Base-by-base conservation (phyloP, 2,888 invertebrate species). In the Laspeyria flexula region DNA sequence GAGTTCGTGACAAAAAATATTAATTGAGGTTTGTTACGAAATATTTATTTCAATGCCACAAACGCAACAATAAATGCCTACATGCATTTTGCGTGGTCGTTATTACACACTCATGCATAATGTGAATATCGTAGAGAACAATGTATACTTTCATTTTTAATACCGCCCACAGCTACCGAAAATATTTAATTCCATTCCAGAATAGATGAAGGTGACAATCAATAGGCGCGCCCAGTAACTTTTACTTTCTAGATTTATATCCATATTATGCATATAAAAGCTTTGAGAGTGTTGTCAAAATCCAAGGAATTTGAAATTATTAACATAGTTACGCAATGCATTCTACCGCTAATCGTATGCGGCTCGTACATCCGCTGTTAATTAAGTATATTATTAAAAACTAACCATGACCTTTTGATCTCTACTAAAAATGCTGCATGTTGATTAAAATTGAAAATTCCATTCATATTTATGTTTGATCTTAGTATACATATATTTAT, bases 251-350 rank as follows among this genome's bases (percentile, higher is more conserved):
- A 66, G 71, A 63, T 72, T 71, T 60, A 69, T 61, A 57, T 25
- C 51, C 50, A 61, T 66, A 64, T 67, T 60, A 71, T 67, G 58
- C 45, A 55, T 48, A 70, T 55, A 46, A 10, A 41, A 42, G 9
- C 37, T 46, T 41, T 50, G 57, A 65, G 60, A 55, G 43, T 57
- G 51, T 65, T 66, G 62, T 67, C 59, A 71, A 70, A 71, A 65
- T 74, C 70, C 68, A 79, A 77, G 73, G 69, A 74, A 77, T 83
- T 75, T 78, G 75, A 75, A 64, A 68, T 58, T 55, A 65, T 81
- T 81, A 78, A 71, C 85, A 88, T 89, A 85, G 83, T 86, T 84
- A 80, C 75, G 74, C 77, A 82, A 83, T 84, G 82, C 82, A 80
- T 75, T 81, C 64, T 62, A 62, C 65, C 63, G 53, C 47, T 84